Evolutionary conservation across 1,140 invertebrate species (phyloP).

Genomic region (Delia radicum): DNA sequence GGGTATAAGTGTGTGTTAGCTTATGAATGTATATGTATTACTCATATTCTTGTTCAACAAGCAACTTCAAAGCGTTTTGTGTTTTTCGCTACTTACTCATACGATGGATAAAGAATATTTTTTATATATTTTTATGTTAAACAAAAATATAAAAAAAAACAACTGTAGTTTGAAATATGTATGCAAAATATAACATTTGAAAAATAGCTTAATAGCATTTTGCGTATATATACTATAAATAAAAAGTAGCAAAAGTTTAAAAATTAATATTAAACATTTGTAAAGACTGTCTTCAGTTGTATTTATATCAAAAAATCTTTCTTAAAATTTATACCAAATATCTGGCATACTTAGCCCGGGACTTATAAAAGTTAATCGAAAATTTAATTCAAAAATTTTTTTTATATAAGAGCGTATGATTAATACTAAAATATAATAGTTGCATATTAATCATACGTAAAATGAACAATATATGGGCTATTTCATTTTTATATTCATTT

Average conservation of each 20-base stretch:
- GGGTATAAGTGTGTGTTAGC: neutral
- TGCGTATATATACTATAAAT: neutral
- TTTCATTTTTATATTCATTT: too few relatives aligned
- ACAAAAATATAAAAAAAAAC: neutral
- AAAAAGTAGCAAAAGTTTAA: neutral
- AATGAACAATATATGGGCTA: too few relatives aligned
- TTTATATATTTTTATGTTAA: neutral
- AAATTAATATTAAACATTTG: too few relatives aligned
- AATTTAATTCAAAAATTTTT: too few relatives aligned
- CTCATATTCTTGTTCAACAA: neutral
- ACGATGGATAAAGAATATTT: neutral
- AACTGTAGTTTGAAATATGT: neutral
- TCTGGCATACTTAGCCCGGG: too few relatives aligned
- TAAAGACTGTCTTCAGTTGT: too few relatives aligned
- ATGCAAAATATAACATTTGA: neutral
- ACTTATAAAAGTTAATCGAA: too few relatives aligned
- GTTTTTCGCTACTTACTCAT: neutral
- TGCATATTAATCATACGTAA: too few relatives aligned
- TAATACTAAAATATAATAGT: too few relatives aligned
- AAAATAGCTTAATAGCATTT: constrained; percentile 21
- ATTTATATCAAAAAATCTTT: too few relatives aligned
- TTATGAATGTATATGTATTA: neutral
- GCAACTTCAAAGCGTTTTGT: constrained; percentile 14
- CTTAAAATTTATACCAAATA: too few relatives aligned
- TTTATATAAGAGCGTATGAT: too few relatives aligned